Base-by-base conservation (phyloP, 1,140 invertebrate species). In the Dryas iulia region DNA sequence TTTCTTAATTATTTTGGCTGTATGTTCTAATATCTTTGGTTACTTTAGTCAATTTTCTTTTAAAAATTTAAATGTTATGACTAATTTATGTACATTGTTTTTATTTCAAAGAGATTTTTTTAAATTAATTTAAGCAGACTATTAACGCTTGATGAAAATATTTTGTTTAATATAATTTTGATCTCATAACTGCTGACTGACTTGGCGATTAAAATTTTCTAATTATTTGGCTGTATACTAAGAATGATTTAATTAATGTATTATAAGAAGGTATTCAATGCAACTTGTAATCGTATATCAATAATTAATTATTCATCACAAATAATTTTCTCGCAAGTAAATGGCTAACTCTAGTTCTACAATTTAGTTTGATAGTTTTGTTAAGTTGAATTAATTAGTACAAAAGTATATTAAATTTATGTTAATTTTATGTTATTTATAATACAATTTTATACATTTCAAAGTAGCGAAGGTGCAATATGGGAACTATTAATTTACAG, bases 341-440 rank as follows among this genome's bases (percentile, higher is more conserved):
- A 54, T 31, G 28, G 64, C 64, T 35, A 71, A 63, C 39, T 47
- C 2, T 47, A 47, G 62, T 60, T 47, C 26, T 59, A 59, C 28
- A 52, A 35, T 64, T 52, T 74, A 66, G 66, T 47, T 47, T 30
- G 21, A 59, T 28, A 65, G 31, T 18, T 47, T 71, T 59, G 54
- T 74, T 86, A 87, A 81, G 79, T 89, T 86, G 70, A 82, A 78
- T 83, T 74, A 79, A 79, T 86, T 87, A 88, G 87, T 89, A 89
- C 87, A 89, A 89, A 87, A 77, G 69, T 80, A 78, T 81, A 75
- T 77, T 71, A 62, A 24, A 28, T 66, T 78, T 84, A 76, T 75
- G 18, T 56, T 47, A 39, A 73, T 73, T 67, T 74, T 71, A 73
- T 58, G 59, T 77, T 70, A 77, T 73, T 60, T 74, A 72, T 76